Evolutionary conservation across 2,888 invertebrate species (phyloP).

Genomic region (Lasioglossum vierecki): DNA sequence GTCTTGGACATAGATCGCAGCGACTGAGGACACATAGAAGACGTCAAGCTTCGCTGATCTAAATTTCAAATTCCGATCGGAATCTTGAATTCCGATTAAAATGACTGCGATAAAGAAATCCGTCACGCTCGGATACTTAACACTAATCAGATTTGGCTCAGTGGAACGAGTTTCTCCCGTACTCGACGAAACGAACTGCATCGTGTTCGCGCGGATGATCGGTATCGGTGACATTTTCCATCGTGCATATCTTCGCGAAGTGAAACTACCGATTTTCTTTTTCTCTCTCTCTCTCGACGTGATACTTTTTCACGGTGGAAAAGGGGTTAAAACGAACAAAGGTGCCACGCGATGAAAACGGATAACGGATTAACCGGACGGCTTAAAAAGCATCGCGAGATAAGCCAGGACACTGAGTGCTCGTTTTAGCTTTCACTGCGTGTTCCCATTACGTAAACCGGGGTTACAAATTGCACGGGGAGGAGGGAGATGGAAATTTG

Average conservation of each 20-base stretch:
- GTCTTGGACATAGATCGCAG: not conserved
- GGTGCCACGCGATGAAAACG: not conserved
- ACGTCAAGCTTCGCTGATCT: not conserved
- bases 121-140: not conserved
- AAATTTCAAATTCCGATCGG: not conserved
- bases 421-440: slow-evolving; percentile 51
- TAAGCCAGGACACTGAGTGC: slow-evolving; percentile 15
- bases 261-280: not conserved
- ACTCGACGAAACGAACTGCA: not conserved
- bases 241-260: not conserved
- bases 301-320: not conserved
- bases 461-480: not conserved
- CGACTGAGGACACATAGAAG: not conserved
- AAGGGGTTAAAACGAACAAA: not conserved
- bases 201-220: not conserved
- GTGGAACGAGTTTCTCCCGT: slow-evolving; percentile 15
- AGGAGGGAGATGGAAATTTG: slow-evolving; percentile 20
- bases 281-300: not conserved
- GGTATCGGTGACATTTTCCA: not conserved
- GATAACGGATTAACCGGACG: slow-evolving; percentile 23
- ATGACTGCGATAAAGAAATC: not conserved
- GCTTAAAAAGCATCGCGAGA: slow-evolving; percentile 22
- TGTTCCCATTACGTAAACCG: slow-evolving; percentile 37
- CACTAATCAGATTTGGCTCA: slow-evolving; percentile 7
- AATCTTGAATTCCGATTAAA: not conserved